Conservation (phyloP, 2,888 invertebrate genomes). For the Xiphydria camelus region DNA sequence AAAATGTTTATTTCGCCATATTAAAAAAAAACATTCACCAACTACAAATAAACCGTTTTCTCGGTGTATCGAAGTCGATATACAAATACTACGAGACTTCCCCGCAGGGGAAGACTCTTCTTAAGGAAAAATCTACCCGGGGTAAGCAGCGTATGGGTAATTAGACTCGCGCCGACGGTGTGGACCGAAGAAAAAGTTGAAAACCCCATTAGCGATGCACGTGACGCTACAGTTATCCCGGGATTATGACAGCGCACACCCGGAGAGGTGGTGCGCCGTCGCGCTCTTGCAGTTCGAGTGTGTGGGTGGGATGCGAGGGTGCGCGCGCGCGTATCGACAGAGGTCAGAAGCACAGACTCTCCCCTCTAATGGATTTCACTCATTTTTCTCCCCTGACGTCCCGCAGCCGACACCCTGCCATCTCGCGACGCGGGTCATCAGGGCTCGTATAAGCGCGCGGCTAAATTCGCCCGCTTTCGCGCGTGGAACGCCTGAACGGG, state of each 20-base stretch:
- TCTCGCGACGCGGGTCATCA: conserved; percentile 31
- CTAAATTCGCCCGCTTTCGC: conserved; percentile 27
- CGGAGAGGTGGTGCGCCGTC: conserved; percentile 7
- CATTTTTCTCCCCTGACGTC: conserved; percentile 55
- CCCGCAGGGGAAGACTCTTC: too few relatives aligned
- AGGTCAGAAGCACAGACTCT: conserved; percentile 43
- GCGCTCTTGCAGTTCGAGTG: conserved; percentile 8
- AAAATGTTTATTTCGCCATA: too few relatives aligned
- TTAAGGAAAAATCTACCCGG: too few relatives aligned
- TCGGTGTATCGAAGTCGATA: too few relatives aligned
- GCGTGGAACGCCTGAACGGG: conserved; percentile 2
- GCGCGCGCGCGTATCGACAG: conserved; percentile 30
- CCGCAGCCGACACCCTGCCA: conserved; percentile 35
- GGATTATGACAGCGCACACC: conserved; percentile 25
- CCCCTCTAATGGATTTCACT: conserved; percentile 53
- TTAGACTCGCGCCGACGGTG: too few relatives aligned
- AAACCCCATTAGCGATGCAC: conserved; percentile 46
- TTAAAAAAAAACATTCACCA: too few relatives aligned
- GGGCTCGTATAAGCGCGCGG: conserved; percentile 19
- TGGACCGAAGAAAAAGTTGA: conserved; percentile 4
- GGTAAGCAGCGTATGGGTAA: too few relatives aligned
- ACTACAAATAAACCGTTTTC: too few relatives aligned
- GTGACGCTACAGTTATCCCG: conserved; percentile 33
- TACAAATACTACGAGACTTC: too few relatives aligned
- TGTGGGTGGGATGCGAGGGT: conserved; percentile 19